A percentile compares a stretch with the other conserved stretches of the same genome.
These are phyloP conservation scores for Amorpha juglandis DNA, from an alignment of 2,888 invertebrate species.

Conservation along the genomic window DNA sequence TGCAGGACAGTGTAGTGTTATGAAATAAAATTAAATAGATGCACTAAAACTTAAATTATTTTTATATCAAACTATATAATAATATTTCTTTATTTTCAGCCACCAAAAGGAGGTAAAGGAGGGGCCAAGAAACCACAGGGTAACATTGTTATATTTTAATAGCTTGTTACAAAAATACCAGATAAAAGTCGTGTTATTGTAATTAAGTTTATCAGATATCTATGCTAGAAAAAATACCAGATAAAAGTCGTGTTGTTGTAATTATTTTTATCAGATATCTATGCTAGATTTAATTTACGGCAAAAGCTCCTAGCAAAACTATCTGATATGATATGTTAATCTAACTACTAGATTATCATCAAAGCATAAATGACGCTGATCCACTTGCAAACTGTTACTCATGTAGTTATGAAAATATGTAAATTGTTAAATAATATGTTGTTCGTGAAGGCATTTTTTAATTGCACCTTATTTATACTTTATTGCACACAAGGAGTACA, in stretches of 20 bases:
- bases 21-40: too few relatives aligned
- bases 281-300: not conserved
- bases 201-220: not conserved
- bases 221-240: too few relatives aligned
- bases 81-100: constrained; percentile 51
- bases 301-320: not conserved
- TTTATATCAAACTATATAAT: not conserved
- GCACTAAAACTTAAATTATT: too few relatives aligned
- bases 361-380: not conserved
- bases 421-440: too few relatives aligned
- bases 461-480: too few relatives aligned
- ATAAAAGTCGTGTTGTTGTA: not conserved
- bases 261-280: constrained; percentile 6
- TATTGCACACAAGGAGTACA: too few relatives aligned
- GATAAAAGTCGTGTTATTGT: not conserved
- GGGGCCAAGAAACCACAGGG: constrained; percentile 70
- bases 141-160: constrained; percentile 39
- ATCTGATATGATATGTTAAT: not conserved
- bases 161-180: too few relatives aligned
- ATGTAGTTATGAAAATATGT: not conserved
- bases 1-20: too few relatives aligned
- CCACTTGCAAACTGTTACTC: not conserved
- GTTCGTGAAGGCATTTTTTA: too few relatives aligned
- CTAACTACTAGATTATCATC: not conserved
- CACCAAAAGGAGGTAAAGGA: constrained; percentile 70